Evolutionary conservation across 2,113 vertebrate genomes (phyloP), one percentile per base, ranked within the genome.

Genomic region (Corythaixoides concolor): DNA sequence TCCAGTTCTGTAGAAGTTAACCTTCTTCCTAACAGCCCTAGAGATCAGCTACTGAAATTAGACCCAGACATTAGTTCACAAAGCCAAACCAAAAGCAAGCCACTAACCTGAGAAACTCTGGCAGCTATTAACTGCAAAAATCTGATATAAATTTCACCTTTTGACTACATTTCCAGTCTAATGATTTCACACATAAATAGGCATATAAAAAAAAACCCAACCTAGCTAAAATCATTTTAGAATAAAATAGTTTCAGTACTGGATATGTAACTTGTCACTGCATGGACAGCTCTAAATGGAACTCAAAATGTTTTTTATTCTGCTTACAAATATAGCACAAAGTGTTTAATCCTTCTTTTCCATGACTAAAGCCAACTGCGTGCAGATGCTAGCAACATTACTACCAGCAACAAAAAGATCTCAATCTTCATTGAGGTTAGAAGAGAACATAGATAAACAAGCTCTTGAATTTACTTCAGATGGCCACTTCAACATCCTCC

Each of bases 261-360:
- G 55, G 59, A 63, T 39, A 72, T 33, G 73, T 87, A 92, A 84
- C 80, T 86, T 81, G 68, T 53, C 88, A 72, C 43, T 85, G 56
- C 75, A 76, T 2, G 59, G 79, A 74, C 76, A 89, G 52, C 69
- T 95, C 69, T 82, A 94, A 93, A 92, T 85, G 81, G 81, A 95
- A 96, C 96, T 68, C 90, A 75, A 90, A 93, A 89, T 1, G 14
- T 89, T 43, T 87, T 95, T 93, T 77, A 92, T 91, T 97, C 90
- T 94, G 92, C 85, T 88, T 93, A 90, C 88, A 95, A 92, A 93
- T 95, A 97, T 58, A 96, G 95, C 91, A 80, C 91, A 15, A 75
- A 96, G 80, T 72, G 89, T 95, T 94, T 96, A 91, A 95, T 96
- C 89, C 89, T 87, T 33, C 94, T 95, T 95, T 95, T 89, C 94